Evolutionary conservation across 2,797 vertebrate species (phyloP).

Genomic region (Etheostoma nigrum): DNA sequence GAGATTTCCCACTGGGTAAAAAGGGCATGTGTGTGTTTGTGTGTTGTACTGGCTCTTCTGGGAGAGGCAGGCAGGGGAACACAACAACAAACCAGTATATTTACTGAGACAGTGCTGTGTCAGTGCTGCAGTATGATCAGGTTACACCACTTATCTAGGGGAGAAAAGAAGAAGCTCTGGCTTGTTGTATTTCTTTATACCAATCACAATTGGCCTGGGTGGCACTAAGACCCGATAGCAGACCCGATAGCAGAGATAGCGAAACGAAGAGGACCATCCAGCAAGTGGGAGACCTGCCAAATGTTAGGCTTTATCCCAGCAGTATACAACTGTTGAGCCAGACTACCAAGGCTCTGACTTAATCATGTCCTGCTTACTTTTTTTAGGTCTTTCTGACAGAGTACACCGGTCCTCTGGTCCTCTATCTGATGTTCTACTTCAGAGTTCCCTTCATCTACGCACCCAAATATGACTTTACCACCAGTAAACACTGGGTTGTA

Average conservation of each 20-base stretch:
- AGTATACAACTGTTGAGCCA: too few relatives aligned
- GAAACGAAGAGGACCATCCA: too few relatives aligned
- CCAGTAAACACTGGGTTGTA: conserved; percentile 94
- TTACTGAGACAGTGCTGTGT: background rate
- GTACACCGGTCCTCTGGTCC: conserved; percentile 91
- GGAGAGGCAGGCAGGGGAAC: background rate
- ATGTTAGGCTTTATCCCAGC: too few relatives aligned
- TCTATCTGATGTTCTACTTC: conserved; percentile 96
- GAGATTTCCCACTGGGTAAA: conserved; percentile 33
- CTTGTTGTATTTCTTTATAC: too few relatives aligned
- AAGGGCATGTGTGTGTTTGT: conserved; percentile 7
- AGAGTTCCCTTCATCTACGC: conserved; percentile 94
- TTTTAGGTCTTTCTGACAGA: conserved; percentile 93
- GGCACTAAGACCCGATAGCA: too few relatives aligned
- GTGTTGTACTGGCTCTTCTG: background rate
- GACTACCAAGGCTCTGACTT: background rate
- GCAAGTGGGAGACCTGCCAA: too few relatives aligned
- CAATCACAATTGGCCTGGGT: too few relatives aligned
- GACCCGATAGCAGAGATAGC: too few relatives aligned
- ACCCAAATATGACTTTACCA: conserved; percentile 93
- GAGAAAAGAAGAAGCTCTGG: too few relatives aligned
- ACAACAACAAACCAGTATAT: background rate
- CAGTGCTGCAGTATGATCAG: too few relatives aligned
- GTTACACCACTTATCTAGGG: too few relatives aligned
- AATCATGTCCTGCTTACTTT: background rate